These are phyloP conservation scores for Blera fallax DNA, from an alignment of 2,888 invertebrate species.

Conservation along the genomic window DNA sequence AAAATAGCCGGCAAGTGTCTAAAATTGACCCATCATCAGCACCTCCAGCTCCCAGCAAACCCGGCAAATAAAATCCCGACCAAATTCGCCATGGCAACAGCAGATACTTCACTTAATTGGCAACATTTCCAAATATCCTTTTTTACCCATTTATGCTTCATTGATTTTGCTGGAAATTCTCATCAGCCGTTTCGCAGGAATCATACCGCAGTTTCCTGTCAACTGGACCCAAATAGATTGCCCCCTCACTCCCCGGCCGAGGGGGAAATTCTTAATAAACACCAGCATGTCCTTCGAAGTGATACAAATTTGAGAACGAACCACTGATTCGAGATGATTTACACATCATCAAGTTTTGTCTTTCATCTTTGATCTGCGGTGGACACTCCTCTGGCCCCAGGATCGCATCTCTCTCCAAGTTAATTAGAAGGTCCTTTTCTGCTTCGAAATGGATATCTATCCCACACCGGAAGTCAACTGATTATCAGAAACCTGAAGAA, in stretches of 20 bases:
- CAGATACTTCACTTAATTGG: not conserved
- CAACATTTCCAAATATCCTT: not conserved
- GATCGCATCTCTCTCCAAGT: not conserved
- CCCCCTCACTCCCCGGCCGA: not conserved
- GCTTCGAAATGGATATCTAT: not conserved
- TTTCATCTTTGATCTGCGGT: constrained; percentile 35
- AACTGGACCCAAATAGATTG: not conserved
- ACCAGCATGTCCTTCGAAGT: constrained; percentile 7
- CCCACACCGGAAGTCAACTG: not conserved
- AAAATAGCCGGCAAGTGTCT: not conserved
- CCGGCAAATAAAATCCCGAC: not conserved
- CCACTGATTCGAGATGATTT: constrained; percentile 33
- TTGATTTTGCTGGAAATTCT: not conserved
- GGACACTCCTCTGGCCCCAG: not conserved
- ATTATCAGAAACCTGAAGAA: constrained; percentile 2
- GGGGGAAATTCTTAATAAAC: not conserved
- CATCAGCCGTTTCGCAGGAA: not conserved
- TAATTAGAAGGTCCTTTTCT: not conserved
- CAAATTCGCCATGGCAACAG: not conserved
- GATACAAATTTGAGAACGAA: constrained; percentile 21
- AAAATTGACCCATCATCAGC: not conserved
- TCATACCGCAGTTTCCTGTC: not conserved
- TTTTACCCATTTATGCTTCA: not conserved
- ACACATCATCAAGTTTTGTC: constrained; percentile 37
- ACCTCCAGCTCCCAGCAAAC: not conserved